Conservation (phyloP, 92 coral and sea anemone genomes). For the Hydrozoanthus gracilis region DNA sequence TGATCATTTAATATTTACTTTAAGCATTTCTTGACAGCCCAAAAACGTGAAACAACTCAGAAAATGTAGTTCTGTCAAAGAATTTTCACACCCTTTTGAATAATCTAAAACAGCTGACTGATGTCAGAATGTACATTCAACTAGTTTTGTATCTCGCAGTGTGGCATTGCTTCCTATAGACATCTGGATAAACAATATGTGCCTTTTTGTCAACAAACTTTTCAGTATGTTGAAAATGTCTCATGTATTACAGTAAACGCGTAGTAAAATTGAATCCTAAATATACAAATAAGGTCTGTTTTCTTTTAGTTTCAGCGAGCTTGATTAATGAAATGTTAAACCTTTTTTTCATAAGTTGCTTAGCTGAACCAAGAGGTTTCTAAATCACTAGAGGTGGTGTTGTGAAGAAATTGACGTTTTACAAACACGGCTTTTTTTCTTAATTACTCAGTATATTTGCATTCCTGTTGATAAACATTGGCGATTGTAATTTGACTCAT, state of each 20-base stretch:
- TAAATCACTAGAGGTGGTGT: too few species aligned
- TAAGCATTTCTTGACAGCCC: neutral
- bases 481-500: neutral
- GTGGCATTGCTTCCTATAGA: neutral
- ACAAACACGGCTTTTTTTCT: neutral
- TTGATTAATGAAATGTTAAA: too few species aligned
- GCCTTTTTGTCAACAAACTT: slow-evolving; percentile 6
- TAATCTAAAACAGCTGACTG: neutral
- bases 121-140: neutral
- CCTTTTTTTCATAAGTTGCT: too few species aligned
- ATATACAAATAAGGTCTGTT: too few species aligned
- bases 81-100: slow-evolving; percentile 4
- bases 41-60: neutral
- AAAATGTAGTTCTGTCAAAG: neutral
- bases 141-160: neutral
- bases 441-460: neutral
- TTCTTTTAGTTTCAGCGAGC: too few species aligned
- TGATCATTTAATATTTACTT: neutral
- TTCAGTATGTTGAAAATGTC: neutral
- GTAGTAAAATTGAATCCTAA: too few species aligned
- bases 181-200: neutral
- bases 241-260: neutral
- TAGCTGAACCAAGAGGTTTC: too few species aligned
- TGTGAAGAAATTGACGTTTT: neutral
- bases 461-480: neutral